Percentiles rank a stretch among this genome's conserved stretches.
These are phyloP conservation scores for Alexandromys fortis DNA, from an alignment of 2,113 vertebrate genomes.

Conservation along the genomic window DNA sequence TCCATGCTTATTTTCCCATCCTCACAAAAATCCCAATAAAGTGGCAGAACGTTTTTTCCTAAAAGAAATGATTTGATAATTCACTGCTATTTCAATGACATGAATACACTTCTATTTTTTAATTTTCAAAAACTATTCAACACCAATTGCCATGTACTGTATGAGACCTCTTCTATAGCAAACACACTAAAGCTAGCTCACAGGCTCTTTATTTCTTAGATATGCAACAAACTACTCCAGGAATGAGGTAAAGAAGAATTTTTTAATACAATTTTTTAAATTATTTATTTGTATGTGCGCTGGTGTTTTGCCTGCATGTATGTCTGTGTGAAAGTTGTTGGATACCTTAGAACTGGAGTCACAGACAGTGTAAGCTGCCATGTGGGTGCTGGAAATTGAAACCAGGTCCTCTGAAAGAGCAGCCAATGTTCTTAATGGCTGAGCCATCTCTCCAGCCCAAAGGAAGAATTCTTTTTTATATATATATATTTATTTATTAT, in stretches of 20 bases:
- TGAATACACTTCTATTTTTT: not conserved
- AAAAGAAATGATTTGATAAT: conserved; percentile 34
- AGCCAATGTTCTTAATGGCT: not conserved
- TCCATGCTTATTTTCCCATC: not conserved
- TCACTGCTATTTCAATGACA: conserved; percentile 15
- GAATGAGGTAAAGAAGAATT: not conserved
- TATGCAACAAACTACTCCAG: not conserved
- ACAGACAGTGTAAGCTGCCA: not conserved
- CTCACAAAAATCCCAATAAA: conserved; percentile 39
- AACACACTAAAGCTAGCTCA: not conserved
- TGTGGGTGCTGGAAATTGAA: not conserved
- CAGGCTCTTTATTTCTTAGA: not conserved
- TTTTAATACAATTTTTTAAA: not conserved
- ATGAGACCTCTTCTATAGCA: not conserved
- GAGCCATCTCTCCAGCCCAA: not conserved
- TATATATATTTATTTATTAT: too few relatives aligned
- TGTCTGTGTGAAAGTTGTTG: not conserved
- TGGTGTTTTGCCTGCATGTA: not conserved
- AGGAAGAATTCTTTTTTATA: not conserved
- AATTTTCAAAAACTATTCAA: conserved; percentile 5
- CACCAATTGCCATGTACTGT: not conserved
- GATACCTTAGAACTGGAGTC: not conserved
- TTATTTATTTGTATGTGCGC: not conserved
- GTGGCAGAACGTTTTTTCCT: not conserved
- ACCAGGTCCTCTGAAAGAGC: not conserved